These are phyloP conservation scores for Chymomyza costata DNA, from an alignment of 1,140 invertebrate genomes.

Conservation along the genomic window DNA sequence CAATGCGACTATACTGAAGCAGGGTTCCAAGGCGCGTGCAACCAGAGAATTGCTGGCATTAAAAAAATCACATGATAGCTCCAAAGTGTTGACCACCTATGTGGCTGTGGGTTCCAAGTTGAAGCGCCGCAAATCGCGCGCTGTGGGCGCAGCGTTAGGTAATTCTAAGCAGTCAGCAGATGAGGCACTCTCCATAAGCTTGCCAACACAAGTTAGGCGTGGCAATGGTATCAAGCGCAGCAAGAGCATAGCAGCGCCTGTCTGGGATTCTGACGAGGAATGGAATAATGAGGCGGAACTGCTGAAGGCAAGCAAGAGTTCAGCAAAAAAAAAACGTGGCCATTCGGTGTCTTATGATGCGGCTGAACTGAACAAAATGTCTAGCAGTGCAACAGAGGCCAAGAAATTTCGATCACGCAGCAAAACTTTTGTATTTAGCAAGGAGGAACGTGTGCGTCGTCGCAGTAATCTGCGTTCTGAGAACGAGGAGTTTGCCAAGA, in stretches of 20 bases:
- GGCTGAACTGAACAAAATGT: constrained; percentile 14
- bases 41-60: constrained; percentile 51
- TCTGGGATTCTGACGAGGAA: constrained; percentile 31
- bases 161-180: constrained; percentile 12
- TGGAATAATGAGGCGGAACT: constrained; percentile 7
- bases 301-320: neutral
- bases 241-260: constrained; percentile 42
- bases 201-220: neutral
- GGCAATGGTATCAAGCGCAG: constrained; percentile 7
- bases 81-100: constrained; percentile 62
- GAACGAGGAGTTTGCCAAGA: constrained; percentile 79
- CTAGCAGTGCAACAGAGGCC: constrained; percentile 31
- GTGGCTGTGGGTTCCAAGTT: constrained; percentile 39
- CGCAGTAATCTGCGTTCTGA: constrained; percentile 76
- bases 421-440: constrained; percentile 44
- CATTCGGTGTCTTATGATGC: neutral
- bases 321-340: neutral
- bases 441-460: constrained; percentile 28
- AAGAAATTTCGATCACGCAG: constrained; percentile 31
- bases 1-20: constrained; percentile 2
- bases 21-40: constrained; percentile 20
- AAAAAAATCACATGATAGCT: constrained; percentile 61
- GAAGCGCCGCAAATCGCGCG: constrained; percentile 50
- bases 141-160: constrained; percentile 2
- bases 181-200: constrained; percentile 20